Percentiles rank a stretch among this genome's conserved stretches.
phyloP scores from a whole-genome alignment of 2,113 vertebrate species.

The Daphoenositta chrysoptera region DNA sequence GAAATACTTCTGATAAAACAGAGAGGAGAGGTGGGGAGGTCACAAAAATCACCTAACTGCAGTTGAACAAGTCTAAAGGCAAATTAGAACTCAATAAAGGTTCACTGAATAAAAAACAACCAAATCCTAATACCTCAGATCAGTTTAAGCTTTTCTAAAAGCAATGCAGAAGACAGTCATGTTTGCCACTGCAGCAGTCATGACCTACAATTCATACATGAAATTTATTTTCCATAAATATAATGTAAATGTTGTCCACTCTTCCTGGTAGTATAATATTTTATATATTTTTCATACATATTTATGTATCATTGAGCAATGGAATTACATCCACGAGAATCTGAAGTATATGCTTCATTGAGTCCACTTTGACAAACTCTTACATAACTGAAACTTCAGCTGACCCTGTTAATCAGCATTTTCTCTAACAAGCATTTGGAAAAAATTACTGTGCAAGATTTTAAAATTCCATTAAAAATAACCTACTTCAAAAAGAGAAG shows the following conservation, averaged over 20 bases:
- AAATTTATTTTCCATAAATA: background rate
- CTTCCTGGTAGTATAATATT: background rate
- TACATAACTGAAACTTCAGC: background rate
- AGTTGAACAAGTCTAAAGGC: background rate
- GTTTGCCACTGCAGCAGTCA: background rate
- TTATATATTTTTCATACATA: background rate
- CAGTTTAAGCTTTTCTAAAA: background rate
- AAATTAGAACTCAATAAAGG: background rate
- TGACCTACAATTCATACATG: background rate
- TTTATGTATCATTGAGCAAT: background rate
- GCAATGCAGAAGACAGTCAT: background rate
- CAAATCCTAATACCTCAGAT: background rate
- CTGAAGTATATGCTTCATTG: background rate
- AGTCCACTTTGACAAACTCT: background rate
- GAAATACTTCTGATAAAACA: background rate
- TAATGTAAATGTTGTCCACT: background rate
- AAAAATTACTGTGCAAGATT: background rate
- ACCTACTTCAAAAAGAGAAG: background rate
- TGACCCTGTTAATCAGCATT: background rate
- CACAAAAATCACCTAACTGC: background rate
- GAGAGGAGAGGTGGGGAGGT: accelerated
- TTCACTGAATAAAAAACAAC: background rate
- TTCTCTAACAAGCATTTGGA: background rate
- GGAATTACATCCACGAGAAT: background rate
- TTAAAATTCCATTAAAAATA: background rate